Conservation (phyloP, 2,113 vertebrate genomes). For the Brachypteracias leptosomus region DNA sequence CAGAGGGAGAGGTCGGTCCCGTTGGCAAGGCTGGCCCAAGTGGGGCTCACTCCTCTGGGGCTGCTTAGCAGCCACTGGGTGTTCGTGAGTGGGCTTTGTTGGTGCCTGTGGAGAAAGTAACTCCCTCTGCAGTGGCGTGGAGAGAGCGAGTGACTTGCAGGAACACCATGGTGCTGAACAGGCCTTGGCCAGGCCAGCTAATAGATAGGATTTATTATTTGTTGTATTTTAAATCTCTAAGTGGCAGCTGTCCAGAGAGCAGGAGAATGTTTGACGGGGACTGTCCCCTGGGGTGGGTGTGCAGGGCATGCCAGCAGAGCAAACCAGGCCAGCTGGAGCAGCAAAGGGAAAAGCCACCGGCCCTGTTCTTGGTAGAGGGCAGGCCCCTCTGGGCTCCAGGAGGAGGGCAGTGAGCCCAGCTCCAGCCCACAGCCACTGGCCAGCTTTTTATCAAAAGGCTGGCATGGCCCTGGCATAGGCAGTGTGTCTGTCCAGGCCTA, state of each 20-base stretch:
- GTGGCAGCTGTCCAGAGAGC: constrained; percentile 15
- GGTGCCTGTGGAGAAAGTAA: neutral
- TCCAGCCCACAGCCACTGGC: neutral
- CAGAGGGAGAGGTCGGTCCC: neutral
- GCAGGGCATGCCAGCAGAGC: neutral
- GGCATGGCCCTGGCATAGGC: neutral
- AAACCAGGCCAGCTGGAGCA: neutral
- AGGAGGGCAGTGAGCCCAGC: neutral
- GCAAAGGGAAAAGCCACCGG: neutral
- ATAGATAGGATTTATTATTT: constrained; percentile 9
- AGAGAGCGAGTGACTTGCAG: neutral
- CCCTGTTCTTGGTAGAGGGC: neutral
- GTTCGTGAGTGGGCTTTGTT: neutral
- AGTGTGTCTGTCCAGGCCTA: neutral
- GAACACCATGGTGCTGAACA: constrained; percentile 45
- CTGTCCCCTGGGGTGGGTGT: neutral
- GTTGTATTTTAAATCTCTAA: constrained; percentile 23
- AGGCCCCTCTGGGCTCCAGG: neutral
- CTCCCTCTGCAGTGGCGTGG: neutral
- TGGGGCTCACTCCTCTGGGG: neutral
- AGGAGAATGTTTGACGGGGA: neutral
- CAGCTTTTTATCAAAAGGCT: neutral
- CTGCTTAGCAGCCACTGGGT: neutral
- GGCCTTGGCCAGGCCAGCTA: constrained; percentile 18
- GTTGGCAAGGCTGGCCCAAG: neutral